Conservation (phyloP, 2,797 vertebrate genomes). For the Morus bassanus region DNA sequence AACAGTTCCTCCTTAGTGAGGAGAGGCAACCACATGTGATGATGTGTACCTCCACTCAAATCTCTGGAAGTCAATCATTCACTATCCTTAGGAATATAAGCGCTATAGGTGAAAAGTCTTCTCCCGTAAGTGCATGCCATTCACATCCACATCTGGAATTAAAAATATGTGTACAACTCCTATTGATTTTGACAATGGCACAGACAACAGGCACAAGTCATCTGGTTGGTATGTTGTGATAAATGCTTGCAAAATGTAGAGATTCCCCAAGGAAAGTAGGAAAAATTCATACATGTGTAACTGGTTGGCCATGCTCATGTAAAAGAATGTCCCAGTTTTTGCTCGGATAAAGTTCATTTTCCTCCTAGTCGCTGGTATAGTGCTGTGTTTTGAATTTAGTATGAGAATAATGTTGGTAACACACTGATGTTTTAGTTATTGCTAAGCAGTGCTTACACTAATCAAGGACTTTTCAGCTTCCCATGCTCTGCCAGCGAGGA, state of each 20-base stretch:
- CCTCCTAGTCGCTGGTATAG: too few relatives aligned
- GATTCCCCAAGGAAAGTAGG: neutral
- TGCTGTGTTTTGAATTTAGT: too few relatives aligned
- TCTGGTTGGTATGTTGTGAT: neutral
- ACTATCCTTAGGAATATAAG: neutral
- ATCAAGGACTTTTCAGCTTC: too few relatives aligned
- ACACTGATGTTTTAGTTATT: too few relatives aligned
- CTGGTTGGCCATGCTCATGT: neutral
- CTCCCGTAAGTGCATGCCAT: neutral
- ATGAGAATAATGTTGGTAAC: too few relatives aligned
- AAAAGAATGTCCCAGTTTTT: neutral
- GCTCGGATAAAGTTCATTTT: too few relatives aligned
- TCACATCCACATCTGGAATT: neutral
- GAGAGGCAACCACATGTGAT: neutral
- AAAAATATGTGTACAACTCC: neutral
- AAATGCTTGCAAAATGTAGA: neutral
- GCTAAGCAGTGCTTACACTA: too few relatives aligned
- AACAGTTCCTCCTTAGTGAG: neutral
- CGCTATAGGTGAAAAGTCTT: neutral
- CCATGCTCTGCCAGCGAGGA: too few relatives aligned
- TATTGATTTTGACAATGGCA: neutral
- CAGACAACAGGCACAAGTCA: neutral
- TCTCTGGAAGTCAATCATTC: neutral
- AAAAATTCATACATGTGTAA: neutral
- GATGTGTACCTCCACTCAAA: neutral